phyloP scores from a whole-genome alignment of 2,888 invertebrate genomes.

The Baronia brevicornis region DNA sequence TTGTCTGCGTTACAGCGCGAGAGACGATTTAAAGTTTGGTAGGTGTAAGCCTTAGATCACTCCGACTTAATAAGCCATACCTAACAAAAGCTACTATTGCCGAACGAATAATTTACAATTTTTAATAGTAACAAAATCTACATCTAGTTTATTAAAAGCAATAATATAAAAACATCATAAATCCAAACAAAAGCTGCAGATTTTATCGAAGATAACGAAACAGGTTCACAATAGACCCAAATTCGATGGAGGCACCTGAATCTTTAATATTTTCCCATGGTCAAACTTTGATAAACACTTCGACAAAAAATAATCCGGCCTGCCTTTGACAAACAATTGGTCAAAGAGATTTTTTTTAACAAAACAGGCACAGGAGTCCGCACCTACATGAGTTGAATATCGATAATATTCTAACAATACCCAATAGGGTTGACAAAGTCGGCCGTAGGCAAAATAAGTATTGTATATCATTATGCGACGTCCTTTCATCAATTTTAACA shows the following conservation, averaged over 20 bases:
- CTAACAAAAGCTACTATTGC: background rate
- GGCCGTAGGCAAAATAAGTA: slow-evolving; percentile 61
- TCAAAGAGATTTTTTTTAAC: slow-evolving; percentile 62
- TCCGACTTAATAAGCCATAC: slow-evolving; percentile 16
- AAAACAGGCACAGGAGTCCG: slow-evolving; percentile 55
- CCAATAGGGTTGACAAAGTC: slow-evolving; percentile 35
- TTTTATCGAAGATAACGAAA: slow-evolving; percentile 51
- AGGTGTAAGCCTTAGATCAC: slow-evolving; percentile 36
- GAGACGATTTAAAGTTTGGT: slow-evolving; percentile 66
- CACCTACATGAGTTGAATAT: slow-evolving; percentile 58
- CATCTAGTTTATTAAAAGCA: too few species aligned
- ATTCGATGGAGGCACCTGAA: slow-evolving; percentile 67
- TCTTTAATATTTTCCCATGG: slow-evolving; percentile 72
- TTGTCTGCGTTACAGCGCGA: slow-evolving; percentile 67
- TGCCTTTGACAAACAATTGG: slow-evolving; percentile 70
- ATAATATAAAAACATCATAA: too few species aligned
- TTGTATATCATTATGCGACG: slow-evolving; percentile 64
- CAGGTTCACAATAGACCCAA: slow-evolving; percentile 60
- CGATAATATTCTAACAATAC: slow-evolving; percentile 62
- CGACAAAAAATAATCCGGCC: slow-evolving; percentile 59
- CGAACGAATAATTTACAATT: background rate
- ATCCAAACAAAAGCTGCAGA: slow-evolving; percentile 40
- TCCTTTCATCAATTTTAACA: slow-evolving; percentile 67
- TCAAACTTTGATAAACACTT: slow-evolving; percentile 70
- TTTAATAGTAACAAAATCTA: background rate